Conservation (phyloP, 2,797 vertebrate species). For the Buphagus erythrorhynchus region DNA sequence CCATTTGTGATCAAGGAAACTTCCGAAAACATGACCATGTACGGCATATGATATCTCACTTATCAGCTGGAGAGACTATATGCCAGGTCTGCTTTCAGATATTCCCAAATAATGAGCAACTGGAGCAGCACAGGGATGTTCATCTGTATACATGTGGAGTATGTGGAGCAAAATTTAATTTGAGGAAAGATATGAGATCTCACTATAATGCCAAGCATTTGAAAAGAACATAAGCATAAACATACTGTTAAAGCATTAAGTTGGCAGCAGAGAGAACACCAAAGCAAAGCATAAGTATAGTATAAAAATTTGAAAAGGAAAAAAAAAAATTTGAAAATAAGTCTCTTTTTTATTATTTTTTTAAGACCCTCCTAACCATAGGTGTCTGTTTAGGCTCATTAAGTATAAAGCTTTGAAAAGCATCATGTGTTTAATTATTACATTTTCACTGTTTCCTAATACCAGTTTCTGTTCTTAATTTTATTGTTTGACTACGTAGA, state of each 20-base stretch:
- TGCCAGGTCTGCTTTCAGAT: slow-evolving; percentile 99
- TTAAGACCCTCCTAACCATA: slow-evolving; percentile 74
- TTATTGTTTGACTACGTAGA: slow-evolving; percentile 75
- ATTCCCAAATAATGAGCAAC: slow-evolving; percentile 91
- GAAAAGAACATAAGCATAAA: slow-evolving; percentile 81
- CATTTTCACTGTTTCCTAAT: slow-evolving; percentile 80
- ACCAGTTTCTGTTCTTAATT: slow-evolving; percentile 79
- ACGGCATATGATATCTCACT: slow-evolving; percentile 98
- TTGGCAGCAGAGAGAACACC: slow-evolving; percentile 77
- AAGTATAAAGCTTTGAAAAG: slow-evolving; percentile 77
- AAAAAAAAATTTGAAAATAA: slow-evolving; percentile 49
- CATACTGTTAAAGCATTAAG: slow-evolving; percentile 70
- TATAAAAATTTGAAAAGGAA: slow-evolving; percentile 54
- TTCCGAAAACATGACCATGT: slow-evolving; percentile 99
- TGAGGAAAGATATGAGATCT: slow-evolving; percentile 98
- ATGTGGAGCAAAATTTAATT: slow-evolving; percentile 97
- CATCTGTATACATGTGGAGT: slow-evolving; percentile 98
- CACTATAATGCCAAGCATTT: slow-evolving; percentile 97
- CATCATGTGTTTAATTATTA: slow-evolving; percentile 76
- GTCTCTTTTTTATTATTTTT: slow-evolving; percentile 59
- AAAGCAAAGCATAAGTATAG: slow-evolving; percentile 79
- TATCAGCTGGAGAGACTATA: slow-evolving; percentile 95
- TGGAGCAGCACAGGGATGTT: slow-evolving; percentile 98
- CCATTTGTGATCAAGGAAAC: slow-evolving; percentile 97
- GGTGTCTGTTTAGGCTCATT: slow-evolving; percentile 78